Conservation (phyloP, 2,888 invertebrate genomes). For the Patella pellucida region DNA sequence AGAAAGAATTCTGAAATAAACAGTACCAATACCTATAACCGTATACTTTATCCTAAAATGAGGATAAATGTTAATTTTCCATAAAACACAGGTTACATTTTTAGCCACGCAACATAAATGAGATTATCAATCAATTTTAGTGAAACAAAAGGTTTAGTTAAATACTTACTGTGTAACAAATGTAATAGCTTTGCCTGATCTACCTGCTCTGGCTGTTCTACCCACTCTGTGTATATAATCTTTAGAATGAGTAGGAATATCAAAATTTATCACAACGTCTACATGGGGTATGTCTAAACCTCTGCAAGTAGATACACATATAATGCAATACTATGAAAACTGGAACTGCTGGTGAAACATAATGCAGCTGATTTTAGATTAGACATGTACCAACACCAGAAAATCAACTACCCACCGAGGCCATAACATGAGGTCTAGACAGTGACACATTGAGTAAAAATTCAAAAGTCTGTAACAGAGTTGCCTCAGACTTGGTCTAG, state of each 20-base stretch:
- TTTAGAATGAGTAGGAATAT: slow-evolving; percentile 98
- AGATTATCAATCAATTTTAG: not conserved
- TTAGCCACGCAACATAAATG: not conserved
- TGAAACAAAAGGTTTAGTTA: slow-evolving; percentile 2
- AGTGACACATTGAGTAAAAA: too few relatives aligned
- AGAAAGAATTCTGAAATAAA: too few relatives aligned
- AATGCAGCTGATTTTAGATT: too few relatives aligned
- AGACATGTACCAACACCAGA: too few relatives aligned
- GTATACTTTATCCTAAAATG: not conserved
- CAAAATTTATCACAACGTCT: slow-evolving; percentile 96
- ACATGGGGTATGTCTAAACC: slow-evolving; percentile 99
- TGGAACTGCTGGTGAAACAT: too few relatives aligned
- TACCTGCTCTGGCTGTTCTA: slow-evolving; percentile 92
- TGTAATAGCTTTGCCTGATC: slow-evolving; percentile 93
- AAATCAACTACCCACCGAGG: too few relatives aligned
- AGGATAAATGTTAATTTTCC: not conserved
- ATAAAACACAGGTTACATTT: not conserved
- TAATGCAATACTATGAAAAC: too few relatives aligned
- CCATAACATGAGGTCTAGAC: too few relatives aligned
- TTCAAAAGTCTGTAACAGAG: too few relatives aligned
- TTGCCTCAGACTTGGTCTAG: too few relatives aligned
- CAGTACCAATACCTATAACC: too few relatives aligned
- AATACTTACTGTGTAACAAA: slow-evolving; percentile 89
- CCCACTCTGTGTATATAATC: slow-evolving; percentile 99
- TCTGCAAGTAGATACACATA: slow-evolving; percentile 73